Percentiles rank a stretch among this genome's conserved stretches.
These are phyloP conservation scores for Esox masquinongy DNA, from an alignment of 2,797 vertebrate genomes.

Conservation along the genomic window DNA sequence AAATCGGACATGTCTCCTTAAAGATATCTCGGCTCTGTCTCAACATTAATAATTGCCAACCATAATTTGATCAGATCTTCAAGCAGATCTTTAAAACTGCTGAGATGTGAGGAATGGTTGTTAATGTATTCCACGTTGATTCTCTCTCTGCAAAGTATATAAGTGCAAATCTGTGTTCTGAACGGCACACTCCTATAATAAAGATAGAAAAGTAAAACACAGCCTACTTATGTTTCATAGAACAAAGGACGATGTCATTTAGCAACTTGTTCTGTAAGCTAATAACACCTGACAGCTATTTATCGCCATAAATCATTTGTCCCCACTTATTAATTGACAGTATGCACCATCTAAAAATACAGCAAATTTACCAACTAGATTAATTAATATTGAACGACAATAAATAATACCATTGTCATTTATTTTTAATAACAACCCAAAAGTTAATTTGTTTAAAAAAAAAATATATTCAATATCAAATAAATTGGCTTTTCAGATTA, in stretches of 20 bases:
- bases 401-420: not conserved
- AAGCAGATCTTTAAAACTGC: conserved; percentile 26
- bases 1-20: conserved; percentile 32
- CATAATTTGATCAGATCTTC: conserved; percentile 38
- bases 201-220: not conserved
- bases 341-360: too few species aligned
- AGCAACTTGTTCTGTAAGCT: not conserved
- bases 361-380: not conserved
- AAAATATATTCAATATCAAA: too few species aligned
- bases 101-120: conserved; percentile 17
- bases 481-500: not conserved
- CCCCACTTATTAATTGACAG: too few species aligned
- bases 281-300: not conserved
- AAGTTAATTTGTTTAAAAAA: not conserved
- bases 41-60: conserved; percentile 43
- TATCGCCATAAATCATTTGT: not conserved
- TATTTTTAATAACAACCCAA: not conserved
- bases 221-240: not conserved
- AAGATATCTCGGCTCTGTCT: conserved; percentile 32
- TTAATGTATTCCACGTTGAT: conserved; percentile 24
- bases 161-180: not conserved
- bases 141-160: not conserved
- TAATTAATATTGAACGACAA: not conserved
- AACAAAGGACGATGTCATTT: not conserved
- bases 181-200: not conserved